A percentile compares a stretch with the other conserved stretches of the same genome.
phyloP scores from a whole-genome alignment of 2,797 vertebrate genomes.

The Pogoniulus pusillus region DNA sequence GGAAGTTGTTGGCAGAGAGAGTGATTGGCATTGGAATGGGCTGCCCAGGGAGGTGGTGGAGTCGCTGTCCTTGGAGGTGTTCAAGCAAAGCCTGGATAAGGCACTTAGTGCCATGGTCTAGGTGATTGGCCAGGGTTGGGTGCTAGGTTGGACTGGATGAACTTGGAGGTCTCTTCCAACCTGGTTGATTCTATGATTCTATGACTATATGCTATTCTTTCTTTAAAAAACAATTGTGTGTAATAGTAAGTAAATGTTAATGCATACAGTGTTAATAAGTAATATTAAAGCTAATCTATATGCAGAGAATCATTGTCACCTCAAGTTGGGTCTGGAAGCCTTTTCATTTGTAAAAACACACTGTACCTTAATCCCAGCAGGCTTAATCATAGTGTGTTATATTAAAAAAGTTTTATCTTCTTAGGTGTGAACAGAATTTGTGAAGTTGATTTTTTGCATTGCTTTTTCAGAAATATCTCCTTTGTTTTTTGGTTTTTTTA shows the following conservation, averaged over 20 bases:
- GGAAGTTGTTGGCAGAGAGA: no score
- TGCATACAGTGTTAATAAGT: not conserved
- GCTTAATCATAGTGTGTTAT: not conserved
- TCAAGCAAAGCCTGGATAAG: no score
- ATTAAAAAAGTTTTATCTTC: not conserved
- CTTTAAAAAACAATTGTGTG: not conserved
- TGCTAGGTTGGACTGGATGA: no score
- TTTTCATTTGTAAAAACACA: not conserved
- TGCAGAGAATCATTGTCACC: no score
- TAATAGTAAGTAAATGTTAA: not conserved
- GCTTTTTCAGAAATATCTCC: not conserved
- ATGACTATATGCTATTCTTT: not conserved
- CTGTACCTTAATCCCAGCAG: not conserved
- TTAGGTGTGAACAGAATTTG: not conserved
- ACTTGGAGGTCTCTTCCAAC: no score
- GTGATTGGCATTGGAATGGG: no score
- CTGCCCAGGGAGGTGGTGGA: no score
- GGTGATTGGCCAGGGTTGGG: no score
- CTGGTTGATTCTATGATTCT: no score
- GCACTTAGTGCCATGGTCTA: no score
- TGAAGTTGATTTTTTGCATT: not conserved
- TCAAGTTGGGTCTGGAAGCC: no score
- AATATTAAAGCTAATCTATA: not conserved
- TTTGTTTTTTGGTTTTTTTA: constrained; percentile 28
- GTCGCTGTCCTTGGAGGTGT: no score